A percentile compares a stretch with the other conserved stretches of the same genome.
These are phyloP conservation scores for Acanthosoma haemorrhoidale DNA, from an alignment of 2,888 invertebrate species.

Conservation along the genomic window DNA sequence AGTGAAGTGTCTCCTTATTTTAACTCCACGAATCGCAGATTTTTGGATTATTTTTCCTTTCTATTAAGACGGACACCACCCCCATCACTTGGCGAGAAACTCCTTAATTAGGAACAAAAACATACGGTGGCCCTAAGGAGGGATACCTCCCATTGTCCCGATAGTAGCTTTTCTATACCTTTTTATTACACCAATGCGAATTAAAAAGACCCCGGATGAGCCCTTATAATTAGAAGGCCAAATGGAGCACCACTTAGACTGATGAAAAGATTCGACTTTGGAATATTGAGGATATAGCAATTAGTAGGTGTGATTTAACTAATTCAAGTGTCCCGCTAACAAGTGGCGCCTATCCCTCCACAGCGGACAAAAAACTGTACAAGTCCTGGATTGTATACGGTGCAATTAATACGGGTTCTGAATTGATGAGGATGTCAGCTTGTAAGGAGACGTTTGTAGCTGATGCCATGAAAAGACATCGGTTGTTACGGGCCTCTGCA, in stretches of 20 bases:
- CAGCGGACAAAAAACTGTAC: background rate
- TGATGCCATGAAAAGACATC: background rate
- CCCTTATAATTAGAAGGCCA: background rate
- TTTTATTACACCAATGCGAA: constrained; percentile 2
- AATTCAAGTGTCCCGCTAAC: background rate
- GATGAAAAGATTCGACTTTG: background rate
- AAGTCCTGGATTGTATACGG: background rate
- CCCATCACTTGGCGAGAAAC: no score
- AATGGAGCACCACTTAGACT: background rate
- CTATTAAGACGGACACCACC: no score
- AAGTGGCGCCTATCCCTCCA: background rate
- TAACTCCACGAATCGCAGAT: no score
- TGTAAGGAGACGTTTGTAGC: background rate
- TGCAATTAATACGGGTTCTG: background rate
- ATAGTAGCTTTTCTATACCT: background rate
- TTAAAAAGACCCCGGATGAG: background rate
- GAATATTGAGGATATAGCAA: constrained; percentile 9
- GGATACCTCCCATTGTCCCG: background rate
- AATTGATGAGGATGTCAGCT: background rate
- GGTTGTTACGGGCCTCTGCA: background rate
- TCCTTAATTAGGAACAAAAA: background rate
- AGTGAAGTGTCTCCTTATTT: no score
- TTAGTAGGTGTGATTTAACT: constrained; percentile 9
- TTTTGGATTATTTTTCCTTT: no score
- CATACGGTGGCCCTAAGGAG: background rate